phyloP scores from a whole-genome alignment of 1,140 invertebrate species.

The Sitophilus oryzae region DNA sequence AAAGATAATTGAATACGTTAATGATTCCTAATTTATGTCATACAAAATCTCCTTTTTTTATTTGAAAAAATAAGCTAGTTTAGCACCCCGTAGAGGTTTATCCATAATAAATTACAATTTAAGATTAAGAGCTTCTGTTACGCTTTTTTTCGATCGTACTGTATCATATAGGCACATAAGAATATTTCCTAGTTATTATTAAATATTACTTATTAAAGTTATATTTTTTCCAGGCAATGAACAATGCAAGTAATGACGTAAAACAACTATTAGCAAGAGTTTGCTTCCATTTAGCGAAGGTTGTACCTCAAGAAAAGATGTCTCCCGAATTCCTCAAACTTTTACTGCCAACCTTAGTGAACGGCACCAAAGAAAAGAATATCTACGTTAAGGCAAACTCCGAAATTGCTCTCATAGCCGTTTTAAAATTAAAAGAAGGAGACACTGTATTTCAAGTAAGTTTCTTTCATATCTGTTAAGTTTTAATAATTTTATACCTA shows the following conservation, averaged over 20 bases:
- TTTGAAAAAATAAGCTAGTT: no score
- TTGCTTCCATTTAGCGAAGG: slow-evolving; percentile 64
- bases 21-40: no score
- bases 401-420: slow-evolving; percentile 81
- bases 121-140: no score
- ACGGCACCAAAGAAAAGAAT: slow-evolving; percentile 97
- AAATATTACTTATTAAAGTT: not conserved
- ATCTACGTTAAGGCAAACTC: slow-evolving; percentile 89
- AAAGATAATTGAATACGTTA: no score
- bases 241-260: slow-evolving; percentile 88
- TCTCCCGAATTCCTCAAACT: slow-evolving; percentile 69
- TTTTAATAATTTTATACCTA: slow-evolving; percentile 9
- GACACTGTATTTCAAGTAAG: slow-evolving; percentile 70
- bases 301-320: slow-evolving; percentile 53
- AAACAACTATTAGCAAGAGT: slow-evolving; percentile 86
- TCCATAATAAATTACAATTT: no score
- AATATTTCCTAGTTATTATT: not conserved
- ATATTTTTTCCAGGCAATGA: slow-evolving; percentile 71
- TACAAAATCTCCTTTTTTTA: no score
- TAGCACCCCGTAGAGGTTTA: no score
- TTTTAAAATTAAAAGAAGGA: slow-evolving; percentile 72
- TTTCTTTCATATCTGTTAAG: not conserved
- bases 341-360: slow-evolving; percentile 85
- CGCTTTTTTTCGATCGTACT: not conserved
- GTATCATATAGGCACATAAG: not conserved